Conservation (phyloP, 2,113 vertebrate species). For the Mobula birostris region DNA sequence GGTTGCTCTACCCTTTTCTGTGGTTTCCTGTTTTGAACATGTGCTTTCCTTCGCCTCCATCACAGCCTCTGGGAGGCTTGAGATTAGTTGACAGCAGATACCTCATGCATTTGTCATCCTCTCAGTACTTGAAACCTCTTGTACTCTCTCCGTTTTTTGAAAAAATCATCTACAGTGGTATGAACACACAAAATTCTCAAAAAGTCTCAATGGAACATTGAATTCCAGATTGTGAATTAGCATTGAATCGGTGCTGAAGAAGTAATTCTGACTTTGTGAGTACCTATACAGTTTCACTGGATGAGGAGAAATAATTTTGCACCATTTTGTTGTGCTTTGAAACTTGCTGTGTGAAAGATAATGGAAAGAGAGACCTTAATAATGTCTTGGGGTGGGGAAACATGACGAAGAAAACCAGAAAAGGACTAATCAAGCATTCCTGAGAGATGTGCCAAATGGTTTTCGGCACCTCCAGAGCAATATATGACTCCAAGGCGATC, state of each 20-base stretch:
- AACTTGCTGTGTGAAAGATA: neutral
- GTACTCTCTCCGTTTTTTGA: neutral
- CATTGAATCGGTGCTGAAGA: neutral
- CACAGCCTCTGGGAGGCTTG: neutral
- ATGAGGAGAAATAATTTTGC: neutral
- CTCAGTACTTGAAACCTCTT: neutral
- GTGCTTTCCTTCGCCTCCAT: neutral
- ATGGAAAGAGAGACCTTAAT: neutral
- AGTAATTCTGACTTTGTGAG: neutral
- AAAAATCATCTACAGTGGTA: neutral
- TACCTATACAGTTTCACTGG: neutral
- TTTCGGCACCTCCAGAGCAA: neutral
- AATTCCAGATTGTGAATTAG: too few species aligned
- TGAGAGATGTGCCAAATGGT: neutral
- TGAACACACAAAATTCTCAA: neutral
- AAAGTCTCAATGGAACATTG: neutral
- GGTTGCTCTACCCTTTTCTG: neutral
- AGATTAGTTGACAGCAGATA: neutral
- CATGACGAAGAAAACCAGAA: neutral
- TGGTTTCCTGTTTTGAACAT: conserved; percentile 28
- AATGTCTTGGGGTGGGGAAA: neutral
- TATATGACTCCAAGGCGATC: neutral
- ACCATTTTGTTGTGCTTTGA: neutral
- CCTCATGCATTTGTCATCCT: neutral
- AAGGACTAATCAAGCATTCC: neutral